A percentile compares a stretch with the other conserved stretches of the same genome.
phyloP scores from a whole-genome alignment of 2,113 vertebrate species.

The Oreochromis aureus region DNA sequence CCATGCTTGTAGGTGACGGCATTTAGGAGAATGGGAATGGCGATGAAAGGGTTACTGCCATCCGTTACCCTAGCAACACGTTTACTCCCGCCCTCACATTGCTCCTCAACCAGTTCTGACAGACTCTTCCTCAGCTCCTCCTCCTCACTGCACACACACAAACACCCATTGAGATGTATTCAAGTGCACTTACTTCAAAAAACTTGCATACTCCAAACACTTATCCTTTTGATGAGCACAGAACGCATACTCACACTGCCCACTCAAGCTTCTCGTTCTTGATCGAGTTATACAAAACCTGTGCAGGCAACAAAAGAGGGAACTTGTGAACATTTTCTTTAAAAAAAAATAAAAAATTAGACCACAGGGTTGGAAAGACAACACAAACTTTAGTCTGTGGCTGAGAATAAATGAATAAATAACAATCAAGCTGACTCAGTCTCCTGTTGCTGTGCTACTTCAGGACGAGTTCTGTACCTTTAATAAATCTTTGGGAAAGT shows the following conservation, averaged over 20 bases:
- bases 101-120: constrained; percentile 95
- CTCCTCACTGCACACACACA: constrained; percentile 81
- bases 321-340: not conserved
- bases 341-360: not conserved
- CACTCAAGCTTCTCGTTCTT: constrained; percentile 98
- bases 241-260: constrained; percentile 88
- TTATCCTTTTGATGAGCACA: not conserved
- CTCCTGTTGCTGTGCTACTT: not conserved
- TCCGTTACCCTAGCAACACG: constrained; percentile 91
- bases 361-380: not conserved
- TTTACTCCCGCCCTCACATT: constrained; percentile 86
- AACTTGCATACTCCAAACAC: not conserved
- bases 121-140: constrained; percentile 95
- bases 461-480: constrained; percentile 76
- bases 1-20: constrained; percentile 95
- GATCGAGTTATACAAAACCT: constrained; percentile 96
- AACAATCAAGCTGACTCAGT: not conserved
- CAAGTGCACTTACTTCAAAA: not conserved
- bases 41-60: constrained; percentile 92
- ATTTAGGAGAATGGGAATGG: constrained; percentile 86
- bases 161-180: constrained; percentile 21
- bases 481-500: constrained; percentile 92
- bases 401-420: not conserved
- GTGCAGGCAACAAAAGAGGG: constrained; percentile 21
- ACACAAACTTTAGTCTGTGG: not conserved